A percentile compares a stretch with the other conserved stretches of the same genome.
phyloP scores from a whole-genome alignment of 2,888 invertebrate genomes.

The Apodemia mormo region DNA sequence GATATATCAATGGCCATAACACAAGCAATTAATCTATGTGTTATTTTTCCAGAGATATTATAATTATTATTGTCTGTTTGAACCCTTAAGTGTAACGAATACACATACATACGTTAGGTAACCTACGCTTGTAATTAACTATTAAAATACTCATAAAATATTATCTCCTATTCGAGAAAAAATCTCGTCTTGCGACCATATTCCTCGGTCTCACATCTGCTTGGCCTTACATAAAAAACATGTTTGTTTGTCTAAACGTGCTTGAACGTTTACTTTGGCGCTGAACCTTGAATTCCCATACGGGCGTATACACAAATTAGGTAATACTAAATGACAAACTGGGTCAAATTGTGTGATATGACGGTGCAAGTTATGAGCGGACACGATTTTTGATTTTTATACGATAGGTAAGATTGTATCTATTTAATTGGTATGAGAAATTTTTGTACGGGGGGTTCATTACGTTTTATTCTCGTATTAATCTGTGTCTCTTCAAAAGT shows the following conservation, averaged over 20 bases:
- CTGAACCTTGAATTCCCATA: conserved; percentile 57
- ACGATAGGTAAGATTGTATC: no score
- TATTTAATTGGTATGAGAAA: no score
- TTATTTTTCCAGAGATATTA: not conserved
- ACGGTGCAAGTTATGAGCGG: conserved; percentile 31
- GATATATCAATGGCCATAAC: no score
- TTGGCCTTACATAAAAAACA: conserved; percentile 30
- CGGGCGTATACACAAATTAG: conserved; percentile 70
- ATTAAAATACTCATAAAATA: not conserved
- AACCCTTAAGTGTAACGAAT: no score
- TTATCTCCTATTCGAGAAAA: conserved; percentile 4
- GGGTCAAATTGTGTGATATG: conserved; percentile 53
- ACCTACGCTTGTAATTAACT: not conserved
- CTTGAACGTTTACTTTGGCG: conserved; percentile 33
- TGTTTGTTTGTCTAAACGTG: conserved; percentile 38
- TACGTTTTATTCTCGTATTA: no score
- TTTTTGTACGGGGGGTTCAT: no score
- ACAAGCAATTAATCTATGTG: not conserved
- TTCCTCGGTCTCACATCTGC: conserved; percentile 29
- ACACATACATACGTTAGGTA: not conserved
- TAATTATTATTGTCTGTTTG: not conserved
- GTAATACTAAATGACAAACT: conserved; percentile 66
- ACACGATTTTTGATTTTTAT: conserved; percentile 24
- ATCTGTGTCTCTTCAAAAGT: no score
- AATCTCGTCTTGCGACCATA: conserved; percentile 11